These are phyloP conservation scores for Psittacula echo DNA, from an alignment of 2,797 vertebrate species.

Conservation along the genomic window DNA sequence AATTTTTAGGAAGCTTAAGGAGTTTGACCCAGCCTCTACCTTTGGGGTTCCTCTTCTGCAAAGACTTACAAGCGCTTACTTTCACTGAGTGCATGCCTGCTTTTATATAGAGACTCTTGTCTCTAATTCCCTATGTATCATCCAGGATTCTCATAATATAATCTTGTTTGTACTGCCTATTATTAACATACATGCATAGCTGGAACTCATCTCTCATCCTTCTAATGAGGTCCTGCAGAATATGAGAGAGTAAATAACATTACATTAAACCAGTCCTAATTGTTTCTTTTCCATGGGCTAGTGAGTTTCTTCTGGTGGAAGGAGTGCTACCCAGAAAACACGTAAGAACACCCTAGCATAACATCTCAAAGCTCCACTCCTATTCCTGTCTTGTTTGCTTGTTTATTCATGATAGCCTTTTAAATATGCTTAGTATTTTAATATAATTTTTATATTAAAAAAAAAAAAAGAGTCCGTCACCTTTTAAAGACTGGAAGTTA, in stretches of 20 bases:
- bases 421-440: slow-evolving; percentile 8
- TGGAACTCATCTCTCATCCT: neutral
- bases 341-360: neutral
- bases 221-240: neutral
- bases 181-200: slow-evolving; percentile 4
- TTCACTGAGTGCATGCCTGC: neutral
- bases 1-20: neutral
- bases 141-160: slow-evolving; percentile 14
- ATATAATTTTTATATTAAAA: neutral
- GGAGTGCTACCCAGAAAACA: neutral
- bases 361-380: neutral
- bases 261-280: neutral
- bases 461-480: neutral
- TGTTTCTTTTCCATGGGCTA: neutral
- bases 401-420: neutral
- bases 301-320: neutral
- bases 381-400: neutral
- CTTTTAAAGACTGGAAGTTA: neutral
- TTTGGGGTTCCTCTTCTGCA: neutral
- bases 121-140: neutral
- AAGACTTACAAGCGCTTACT: neutral
- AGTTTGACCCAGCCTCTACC: neutral
- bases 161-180: slow-evolving; percentile 37
- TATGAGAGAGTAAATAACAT: slow-evolving; percentile 3
- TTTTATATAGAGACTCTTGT: neutral